Evolutionary conservation across 2,797 vertebrate species (phyloP).

Genomic region (Arctocebus calabarensis): DNA sequence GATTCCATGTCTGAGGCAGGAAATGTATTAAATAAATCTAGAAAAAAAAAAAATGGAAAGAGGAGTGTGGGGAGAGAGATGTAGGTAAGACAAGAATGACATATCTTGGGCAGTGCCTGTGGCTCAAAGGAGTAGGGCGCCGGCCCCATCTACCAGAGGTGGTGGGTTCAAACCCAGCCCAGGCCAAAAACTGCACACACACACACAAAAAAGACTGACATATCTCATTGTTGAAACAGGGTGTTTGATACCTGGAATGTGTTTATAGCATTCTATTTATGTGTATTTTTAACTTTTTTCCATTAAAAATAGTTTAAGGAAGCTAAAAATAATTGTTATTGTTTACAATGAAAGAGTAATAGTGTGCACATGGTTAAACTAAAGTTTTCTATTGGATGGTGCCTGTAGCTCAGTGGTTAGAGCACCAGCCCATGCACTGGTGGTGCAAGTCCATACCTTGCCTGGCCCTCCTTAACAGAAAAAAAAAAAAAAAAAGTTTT

Average conservation of each 20-base stretch:
- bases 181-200: no score
- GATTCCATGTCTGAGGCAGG: neutral
- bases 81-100: neutral
- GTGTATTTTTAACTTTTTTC: conserved; percentile 19
- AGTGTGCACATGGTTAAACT: neutral
- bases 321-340: conserved; percentile 24
- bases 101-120: no score
- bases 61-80: neutral
- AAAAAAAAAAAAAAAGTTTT: conserved; percentile 28
- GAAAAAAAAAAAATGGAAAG: conserved; percentile 52
- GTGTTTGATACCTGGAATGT: neutral
- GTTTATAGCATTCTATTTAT: conserved; percentile 7
- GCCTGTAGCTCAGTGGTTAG: no score
- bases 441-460: no score
- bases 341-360: conserved; percentile 5
- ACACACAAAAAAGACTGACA: no score
- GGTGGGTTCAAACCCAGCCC: no score
- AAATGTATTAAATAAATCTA: conserved; percentile 13
- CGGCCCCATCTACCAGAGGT: no score
- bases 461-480: no score
- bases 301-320: conserved; percentile 20
- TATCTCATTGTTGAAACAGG: conserved; percentile 33
- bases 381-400: conserved; percentile 12
- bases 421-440: no score
- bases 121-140: no score